phyloP scores from a whole-genome alignment of 2,888 invertebrate species.

The Candidula unifasciata region DNA sequence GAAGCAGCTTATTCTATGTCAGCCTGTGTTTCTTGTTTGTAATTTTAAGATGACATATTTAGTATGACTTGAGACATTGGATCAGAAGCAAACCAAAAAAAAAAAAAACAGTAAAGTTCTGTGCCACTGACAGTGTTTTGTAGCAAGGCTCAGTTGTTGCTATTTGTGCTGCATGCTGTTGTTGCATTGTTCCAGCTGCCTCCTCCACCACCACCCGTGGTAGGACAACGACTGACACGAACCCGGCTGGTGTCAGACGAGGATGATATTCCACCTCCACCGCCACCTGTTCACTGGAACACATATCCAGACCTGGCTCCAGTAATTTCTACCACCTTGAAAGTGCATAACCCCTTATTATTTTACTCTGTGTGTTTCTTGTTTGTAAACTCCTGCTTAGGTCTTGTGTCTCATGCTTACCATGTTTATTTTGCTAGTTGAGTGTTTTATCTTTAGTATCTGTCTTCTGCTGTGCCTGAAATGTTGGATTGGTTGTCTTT shows the following conservation, averaged over 20 bases:
- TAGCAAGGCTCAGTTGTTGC: neutral
- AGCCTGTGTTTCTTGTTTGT: no score
- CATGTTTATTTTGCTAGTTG: neutral
- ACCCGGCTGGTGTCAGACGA: neutral
- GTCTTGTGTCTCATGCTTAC: neutral
- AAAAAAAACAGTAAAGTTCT: no score
- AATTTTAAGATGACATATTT: no score
- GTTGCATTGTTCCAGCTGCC: slow-evolving; percentile 26
- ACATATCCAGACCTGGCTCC: slow-evolving; percentile 29
- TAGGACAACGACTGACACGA: slow-evolving; percentile 11
- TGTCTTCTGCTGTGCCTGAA: no score
- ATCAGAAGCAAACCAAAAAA: no score
- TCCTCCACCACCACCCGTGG: slow-evolving; percentile 2
- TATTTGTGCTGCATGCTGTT: slow-evolving; percentile 26
- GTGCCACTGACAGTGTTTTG: no score
- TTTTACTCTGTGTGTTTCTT: neutral
- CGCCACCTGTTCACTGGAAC: slow-evolving; percentile 38
- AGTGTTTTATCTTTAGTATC: neutral
- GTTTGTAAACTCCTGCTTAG: neutral
- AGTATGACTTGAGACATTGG: no score
- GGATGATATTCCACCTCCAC: neutral
- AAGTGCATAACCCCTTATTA: slow-evolving; percentile 31
- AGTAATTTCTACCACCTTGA: slow-evolving; percentile 15
- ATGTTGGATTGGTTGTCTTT: no score
- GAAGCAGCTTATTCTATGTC: no score